Conservation (phyloP, 2,888 invertebrate genomes). For the Aspidapion aeneum region DNA sequence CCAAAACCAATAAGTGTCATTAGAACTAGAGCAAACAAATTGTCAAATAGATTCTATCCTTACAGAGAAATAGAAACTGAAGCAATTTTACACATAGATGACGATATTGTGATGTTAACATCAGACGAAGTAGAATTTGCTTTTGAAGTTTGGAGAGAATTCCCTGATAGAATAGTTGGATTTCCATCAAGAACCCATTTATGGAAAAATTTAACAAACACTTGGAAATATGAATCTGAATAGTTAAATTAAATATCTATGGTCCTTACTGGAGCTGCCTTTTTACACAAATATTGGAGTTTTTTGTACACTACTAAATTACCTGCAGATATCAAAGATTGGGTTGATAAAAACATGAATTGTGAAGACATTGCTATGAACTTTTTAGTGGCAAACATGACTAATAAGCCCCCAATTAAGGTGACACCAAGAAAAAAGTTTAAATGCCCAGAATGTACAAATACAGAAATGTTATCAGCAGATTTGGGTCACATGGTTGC, state of each 20-base stretch:
- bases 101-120: constrained; percentile 94
- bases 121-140: constrained; percentile 96
- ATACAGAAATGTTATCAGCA: constrained; percentile 91
- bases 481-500: constrained; percentile 92
- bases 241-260: constrained; percentile 97
- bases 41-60: constrained; percentile 95
- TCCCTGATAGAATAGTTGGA: constrained; percentile 90
- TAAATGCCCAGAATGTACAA: constrained; percentile 92
- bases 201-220: constrained; percentile 82
- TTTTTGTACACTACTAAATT: constrained; percentile 88
- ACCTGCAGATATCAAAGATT: constrained; percentile 78
- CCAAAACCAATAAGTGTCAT: constrained; percentile 87
- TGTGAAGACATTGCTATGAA: constrained; percentile 99
- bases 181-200: constrained; percentile 93
- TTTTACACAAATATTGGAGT: constrained; percentile 96
- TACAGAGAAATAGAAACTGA: constrained; percentile 97
- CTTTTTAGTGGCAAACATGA: constrained; percentile 89
- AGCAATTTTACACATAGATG: constrained; percentile 91
- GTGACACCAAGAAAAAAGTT: constrained; percentile 95
- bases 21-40: constrained; percentile 83
- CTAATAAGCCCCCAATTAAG: constrained; percentile 92
- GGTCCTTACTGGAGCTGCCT: constrained; percentile 95
- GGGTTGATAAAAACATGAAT: constrained; percentile 96
- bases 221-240: constrained; percentile 95
- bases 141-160: constrained; percentile 93